Base-by-base conservation (phyloP, 2,797 vertebrate genomes). In the Aphelocoma californica region DNA sequence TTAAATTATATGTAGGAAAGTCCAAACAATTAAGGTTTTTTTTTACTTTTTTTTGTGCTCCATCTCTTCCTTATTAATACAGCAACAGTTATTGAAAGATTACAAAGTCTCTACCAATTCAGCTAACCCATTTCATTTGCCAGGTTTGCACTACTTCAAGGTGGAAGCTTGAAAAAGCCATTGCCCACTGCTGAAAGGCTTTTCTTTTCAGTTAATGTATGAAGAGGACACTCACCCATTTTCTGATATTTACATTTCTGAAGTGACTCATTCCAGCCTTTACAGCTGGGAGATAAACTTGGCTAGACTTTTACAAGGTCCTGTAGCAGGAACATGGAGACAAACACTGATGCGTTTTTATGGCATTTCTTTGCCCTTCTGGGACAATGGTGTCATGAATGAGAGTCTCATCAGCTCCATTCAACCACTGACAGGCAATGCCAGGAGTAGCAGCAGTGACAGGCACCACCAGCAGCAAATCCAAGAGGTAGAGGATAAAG, bases 1-100 rank as follows among this genome's bases (percentile, higher is more conserved):
- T 91, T 92, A 77, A 94, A 95, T 90, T 88, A 86, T 32, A 32
- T 9, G 7, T 57, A 86, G 48, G 53, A 66, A 92, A 85, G 31
- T 54, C 53, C 32, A 72, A 90, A 77, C 6, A 9, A 36, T 64
- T 75, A 71, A 77, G 47, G 20, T 73, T 57, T 69, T 67, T 16
- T 89, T 78, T 86, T 38, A 61, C 31, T 66, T 50, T 62, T 42
- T 60, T 75, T 61, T 64, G 74, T 74, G 40, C 45, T 90, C 48
- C 32, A 60, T 36, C 36, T 89, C 71, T 77, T 74, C 16, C 9
- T 66, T 93, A 77, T 82, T 65, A 90, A 70, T 61, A 9, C 42
- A 80, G 50, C 32, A 64, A 10, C 47, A 62, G 38, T 62, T 84
- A 73, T 2, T 67, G 57, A 67, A 94, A 53, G 15, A 62, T 73